Evolutionary conservation across 2,113 vertebrate species (phyloP).

Genomic region (Ophthalmolycus amberensis): DNA sequence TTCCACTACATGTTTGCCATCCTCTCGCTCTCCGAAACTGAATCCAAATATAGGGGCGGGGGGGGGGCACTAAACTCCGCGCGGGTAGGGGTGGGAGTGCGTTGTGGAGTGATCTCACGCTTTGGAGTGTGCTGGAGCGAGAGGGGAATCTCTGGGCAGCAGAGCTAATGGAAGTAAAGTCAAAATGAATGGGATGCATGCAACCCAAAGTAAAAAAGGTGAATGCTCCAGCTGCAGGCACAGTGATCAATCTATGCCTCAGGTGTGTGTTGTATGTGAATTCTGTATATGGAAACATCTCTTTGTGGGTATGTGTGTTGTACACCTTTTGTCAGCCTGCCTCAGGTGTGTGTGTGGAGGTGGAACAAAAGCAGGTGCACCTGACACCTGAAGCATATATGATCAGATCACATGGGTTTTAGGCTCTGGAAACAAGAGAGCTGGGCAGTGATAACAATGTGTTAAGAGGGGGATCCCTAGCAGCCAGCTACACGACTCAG

Average conservation of each 20-base stretch:
- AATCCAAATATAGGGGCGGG: slow-evolving; percentile 52
- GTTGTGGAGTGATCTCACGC: slow-evolving; percentile 45
- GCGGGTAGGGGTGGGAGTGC: neutral
- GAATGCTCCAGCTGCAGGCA: slow-evolving; percentile 17
- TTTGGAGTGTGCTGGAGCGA: slow-evolving; percentile 47
- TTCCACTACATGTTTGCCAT: slow-evolving; percentile 53
- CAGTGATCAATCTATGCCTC: neutral
- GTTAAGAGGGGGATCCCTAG: neutral
- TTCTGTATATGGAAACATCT: neutral
- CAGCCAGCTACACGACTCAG: neutral
- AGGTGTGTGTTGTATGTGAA: slow-evolving; percentile 3
- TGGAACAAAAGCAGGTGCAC: slow-evolving; percentile 27
- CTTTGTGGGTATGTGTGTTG: neutral
- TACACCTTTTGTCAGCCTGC: neutral
- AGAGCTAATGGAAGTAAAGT: slow-evolving; percentile 19
- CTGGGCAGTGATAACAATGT: neutral
- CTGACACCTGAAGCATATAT: slow-evolving; percentile 18
- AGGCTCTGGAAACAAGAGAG: slow-evolving; percentile 7
- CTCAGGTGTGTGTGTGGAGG: slow-evolving; percentile 13
- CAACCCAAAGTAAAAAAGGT: slow-evolving; percentile 6
- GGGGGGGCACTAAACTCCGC: slow-evolving; percentile 24
- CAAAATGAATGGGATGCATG: slow-evolving; percentile 11
- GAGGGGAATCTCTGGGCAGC: slow-evolving; percentile 13
- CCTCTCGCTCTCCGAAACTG: slow-evolving; percentile 57
- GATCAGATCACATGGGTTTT: slow-evolving; percentile 16